A percentile compares a stretch with the other conserved stretches of the same genome.
phyloP scores from a whole-genome alignment of 2,888 invertebrate species.

The Zhuqinia jingwanae region DNA sequence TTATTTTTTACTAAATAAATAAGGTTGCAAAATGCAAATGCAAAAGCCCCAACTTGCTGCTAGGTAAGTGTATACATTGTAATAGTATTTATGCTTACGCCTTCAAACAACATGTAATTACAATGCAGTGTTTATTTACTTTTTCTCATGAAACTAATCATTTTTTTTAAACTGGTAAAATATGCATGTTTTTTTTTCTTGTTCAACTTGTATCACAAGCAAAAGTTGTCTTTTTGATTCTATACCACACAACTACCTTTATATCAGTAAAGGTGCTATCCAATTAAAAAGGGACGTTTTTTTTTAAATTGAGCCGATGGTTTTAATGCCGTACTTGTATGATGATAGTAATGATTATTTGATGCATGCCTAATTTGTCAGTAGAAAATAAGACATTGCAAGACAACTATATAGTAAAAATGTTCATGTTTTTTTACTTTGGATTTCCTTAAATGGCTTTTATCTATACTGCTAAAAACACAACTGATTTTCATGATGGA shows the following conservation, averaged over 20 bases:
- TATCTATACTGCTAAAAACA: neutral
- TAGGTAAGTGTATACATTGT: too few relatives aligned
- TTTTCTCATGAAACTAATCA: neutral
- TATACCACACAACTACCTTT: neutral
- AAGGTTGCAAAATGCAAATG: too few relatives aligned
- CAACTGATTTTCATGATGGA: constrained; percentile 24
- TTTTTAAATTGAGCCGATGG: too few relatives aligned
- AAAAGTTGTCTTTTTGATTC: neutral
- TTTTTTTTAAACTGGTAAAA: neutral
- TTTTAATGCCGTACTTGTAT: too few relatives aligned
- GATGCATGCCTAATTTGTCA: constrained; percentile 42
- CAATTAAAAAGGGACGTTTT: neutral
- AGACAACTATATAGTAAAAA: neutral
- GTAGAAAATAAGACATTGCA: constrained; percentile 15
- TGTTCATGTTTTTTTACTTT: too few relatives aligned
- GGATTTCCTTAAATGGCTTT: constrained; percentile 51
- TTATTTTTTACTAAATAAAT: too few relatives aligned
- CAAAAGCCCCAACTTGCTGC: too few relatives aligned
- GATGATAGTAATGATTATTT: neutral
- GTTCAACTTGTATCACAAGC: neutral
- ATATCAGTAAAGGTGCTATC: neutral
- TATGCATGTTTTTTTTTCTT: neutral
- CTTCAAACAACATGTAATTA: too few relatives aligned
- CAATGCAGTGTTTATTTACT: too few relatives aligned
- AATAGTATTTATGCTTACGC: too few relatives aligned